Conservation (phyloP, 2,113 vertebrate species). For the Menura novaehollandiae region DNA sequence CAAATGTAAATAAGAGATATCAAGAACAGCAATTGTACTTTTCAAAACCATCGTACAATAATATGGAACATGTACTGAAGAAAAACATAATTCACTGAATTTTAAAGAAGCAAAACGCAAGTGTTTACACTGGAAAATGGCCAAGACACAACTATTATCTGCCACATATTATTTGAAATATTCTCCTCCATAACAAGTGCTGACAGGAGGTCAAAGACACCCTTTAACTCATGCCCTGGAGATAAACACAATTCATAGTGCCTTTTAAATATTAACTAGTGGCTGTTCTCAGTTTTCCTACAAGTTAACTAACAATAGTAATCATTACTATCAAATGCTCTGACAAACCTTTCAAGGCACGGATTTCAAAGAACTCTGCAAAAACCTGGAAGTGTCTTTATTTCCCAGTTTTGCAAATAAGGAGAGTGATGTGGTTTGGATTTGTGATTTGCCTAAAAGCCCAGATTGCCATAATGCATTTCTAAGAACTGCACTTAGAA, state of each 20-base stretch:
- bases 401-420: not conserved
- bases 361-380: not conserved
- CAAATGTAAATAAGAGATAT: not conserved
- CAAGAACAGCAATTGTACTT: not conserved
- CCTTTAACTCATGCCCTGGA: not conserved
- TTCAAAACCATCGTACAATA: not conserved
- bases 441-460: slow-evolving; percentile 4
- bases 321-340: not conserved
- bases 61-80: not conserved
- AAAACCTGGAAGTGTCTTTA: not conserved
- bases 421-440: not conserved
- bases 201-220: slow-evolving; percentile 18
- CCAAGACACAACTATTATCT: not conserved
- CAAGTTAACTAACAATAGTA: not conserved
- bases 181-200: not conserved
- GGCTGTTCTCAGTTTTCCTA: not conserved
- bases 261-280: slow-evolving; percentile 34
- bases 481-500: not conserved
- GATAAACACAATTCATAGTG: not conserved
- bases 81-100: not conserved
- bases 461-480: not conserved
- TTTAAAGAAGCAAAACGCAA: not conserved
- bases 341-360: not conserved
- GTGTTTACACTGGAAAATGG: not conserved
- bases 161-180: not conserved